Base-by-base conservation (phyloP, 1,140 invertebrate species). In the Drosophila ambigua region DNA sequence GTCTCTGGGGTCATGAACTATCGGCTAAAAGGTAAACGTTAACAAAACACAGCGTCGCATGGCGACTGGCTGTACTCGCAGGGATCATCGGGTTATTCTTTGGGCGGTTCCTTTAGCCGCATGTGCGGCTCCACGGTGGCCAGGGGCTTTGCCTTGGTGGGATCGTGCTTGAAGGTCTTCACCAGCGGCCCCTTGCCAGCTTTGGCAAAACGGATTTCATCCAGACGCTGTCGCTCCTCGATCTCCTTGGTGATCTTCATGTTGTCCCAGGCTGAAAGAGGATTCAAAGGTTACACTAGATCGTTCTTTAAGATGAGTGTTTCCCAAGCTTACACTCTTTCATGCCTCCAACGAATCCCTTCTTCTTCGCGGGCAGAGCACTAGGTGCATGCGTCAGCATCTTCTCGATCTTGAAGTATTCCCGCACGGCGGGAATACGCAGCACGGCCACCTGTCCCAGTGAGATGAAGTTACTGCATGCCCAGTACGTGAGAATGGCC, bases 401-500 rank as follows among this genome's bases (percentile, higher is more conserved):
- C 39, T 91, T 88, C 11, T 96, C 95, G 76, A 99, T 98, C 53
- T 96, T 95, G 45, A 98, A 97, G 77, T 94, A 96, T 20, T 94
- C 92, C 79, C 96, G 92, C 2, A 99, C 94, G 44, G 91, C 87
- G 11, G 96, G 95, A 59, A 97, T 94, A 92, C 94, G 96, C 8
- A 99, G 92, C 50, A 98, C 43, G 9, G 94, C 93, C 16, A 91
- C 90, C 95, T 99, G 98, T 0, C 93, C 49, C 5, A 99, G 81
- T 0, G 98, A 98, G 62, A 98, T 95, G n/a, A 96, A 93, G 91
- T 99, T 99, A 58, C 95, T 96, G 26, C 96, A 95, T 31, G 94
- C 93, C 98, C 98, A 99, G 90, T 99, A 99, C 43, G 95, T 95
- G 23, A 98, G 92, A 81, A 99, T 95, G 13, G 96, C 97, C 24